phyloP scores from a whole-genome alignment of 1,140 invertebrate species.

The Drosophila busckii region DNA sequence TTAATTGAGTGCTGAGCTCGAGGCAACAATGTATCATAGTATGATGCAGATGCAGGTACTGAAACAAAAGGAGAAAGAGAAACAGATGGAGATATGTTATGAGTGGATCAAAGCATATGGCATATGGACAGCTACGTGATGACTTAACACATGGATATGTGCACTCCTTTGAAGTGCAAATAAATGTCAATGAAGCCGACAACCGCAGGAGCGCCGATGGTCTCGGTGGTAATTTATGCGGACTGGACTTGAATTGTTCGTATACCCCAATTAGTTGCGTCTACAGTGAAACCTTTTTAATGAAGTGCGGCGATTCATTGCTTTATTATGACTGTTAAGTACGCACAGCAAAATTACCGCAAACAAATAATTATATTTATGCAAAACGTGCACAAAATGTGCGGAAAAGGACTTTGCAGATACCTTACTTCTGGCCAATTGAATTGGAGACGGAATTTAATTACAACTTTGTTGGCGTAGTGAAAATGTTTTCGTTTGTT shows the following conservation, averaged over 20 bases:
- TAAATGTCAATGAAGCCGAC: constrained; percentile 33
- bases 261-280: constrained; percentile 28
- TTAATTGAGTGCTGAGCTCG: constrained; percentile 6
- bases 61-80: constrained; percentile 6
- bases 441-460: constrained; percentile 54
- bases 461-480: constrained; percentile 38
- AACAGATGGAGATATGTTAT: constrained; percentile 3
- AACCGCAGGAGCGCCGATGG: constrained; percentile 5
- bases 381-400: constrained; percentile 12
- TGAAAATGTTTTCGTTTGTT: constrained; percentile 3
- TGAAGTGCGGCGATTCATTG: too few relatives aligned
- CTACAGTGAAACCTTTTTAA: neutral
- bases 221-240: constrained; percentile 27
- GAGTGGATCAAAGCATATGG: neutral
- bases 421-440: constrained; percentile 32
- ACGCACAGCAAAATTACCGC: constrained; percentile 28
- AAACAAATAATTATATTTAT: constrained; percentile 44
- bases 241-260: constrained; percentile 13
- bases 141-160: neutral
- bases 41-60: constrained; percentile 32
- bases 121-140: neutral
- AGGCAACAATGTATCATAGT: constrained; percentile 14
- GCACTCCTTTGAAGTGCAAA: constrained; percentile 19
- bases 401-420: neutral
- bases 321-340: constrained; percentile 11